Evolutionary conservation across 2,113 vertebrate species (phyloP).

Genomic region (Lamprotornis superbus): DNA sequence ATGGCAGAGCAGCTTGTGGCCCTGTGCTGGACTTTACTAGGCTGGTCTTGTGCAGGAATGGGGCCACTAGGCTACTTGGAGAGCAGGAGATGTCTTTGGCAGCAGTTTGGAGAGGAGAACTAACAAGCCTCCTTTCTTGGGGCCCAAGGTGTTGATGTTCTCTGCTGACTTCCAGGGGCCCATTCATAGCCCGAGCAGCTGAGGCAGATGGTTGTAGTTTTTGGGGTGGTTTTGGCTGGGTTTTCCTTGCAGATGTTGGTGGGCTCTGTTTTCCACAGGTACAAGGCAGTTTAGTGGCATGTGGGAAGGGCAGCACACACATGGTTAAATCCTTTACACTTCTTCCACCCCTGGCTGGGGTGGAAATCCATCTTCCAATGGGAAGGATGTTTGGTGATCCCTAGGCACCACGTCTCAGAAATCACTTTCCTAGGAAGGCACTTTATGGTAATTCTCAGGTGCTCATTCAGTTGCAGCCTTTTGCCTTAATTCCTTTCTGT

Average conservation of each 20-base stretch:
- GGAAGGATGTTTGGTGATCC: neutral
- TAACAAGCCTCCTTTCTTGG: neutral
- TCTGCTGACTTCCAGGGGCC: neutral
- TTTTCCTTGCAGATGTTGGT: neutral
- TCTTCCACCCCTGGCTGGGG: neutral
- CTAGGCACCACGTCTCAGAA: neutral
- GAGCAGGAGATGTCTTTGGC: neutral
- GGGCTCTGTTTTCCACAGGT: neutral
- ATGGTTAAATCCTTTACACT: neutral
- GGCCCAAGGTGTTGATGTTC: neutral
- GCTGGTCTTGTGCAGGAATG: neutral
- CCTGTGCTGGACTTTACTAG: neutral
- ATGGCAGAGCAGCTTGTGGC: conserved; percentile 50
- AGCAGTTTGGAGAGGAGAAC: neutral
- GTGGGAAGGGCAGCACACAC: neutral
- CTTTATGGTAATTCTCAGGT: neutral
- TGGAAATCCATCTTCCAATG: neutral
- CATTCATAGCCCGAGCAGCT: neutral
- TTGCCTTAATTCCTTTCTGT: neutral
- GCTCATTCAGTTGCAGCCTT: neutral
- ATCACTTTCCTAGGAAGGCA: neutral
- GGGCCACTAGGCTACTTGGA: conserved; percentile 10
- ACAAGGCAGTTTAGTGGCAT: neutral
- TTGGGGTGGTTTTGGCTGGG: neutral
- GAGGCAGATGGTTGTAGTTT: neutral